These are phyloP conservation scores for Crenuchus spilurus DNA, from an alignment of 2,797 vertebrate species.

Conservation along the genomic window DNA sequence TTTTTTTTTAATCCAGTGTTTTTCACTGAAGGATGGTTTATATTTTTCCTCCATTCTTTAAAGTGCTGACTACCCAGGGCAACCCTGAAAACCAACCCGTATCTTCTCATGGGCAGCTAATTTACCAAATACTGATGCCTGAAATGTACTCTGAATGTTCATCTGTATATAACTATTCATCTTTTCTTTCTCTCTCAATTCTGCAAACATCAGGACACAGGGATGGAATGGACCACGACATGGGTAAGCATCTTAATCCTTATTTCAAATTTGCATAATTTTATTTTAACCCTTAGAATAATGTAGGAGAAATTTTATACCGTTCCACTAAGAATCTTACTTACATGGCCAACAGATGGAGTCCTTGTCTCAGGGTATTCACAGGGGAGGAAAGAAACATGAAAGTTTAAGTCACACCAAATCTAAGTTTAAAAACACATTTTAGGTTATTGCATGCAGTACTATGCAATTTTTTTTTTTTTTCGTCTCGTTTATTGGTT, in stretches of 20 bases:
- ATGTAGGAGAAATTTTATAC: no score
- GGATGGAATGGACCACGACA: slow-evolving; percentile 89
- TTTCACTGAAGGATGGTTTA: slow-evolving; percentile 36
- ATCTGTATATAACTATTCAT: slow-evolving; percentile 61
- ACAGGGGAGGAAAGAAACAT: no score
- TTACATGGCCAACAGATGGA: no score
- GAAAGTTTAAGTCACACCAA: no score
- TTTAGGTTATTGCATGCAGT: no score
- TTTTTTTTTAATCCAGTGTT: slow-evolving; percentile 19
- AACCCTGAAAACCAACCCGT: slow-evolving; percentile 33
- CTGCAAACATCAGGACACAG: slow-evolving; percentile 85
- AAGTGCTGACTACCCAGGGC: slow-evolving; percentile 8
- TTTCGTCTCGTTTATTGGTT: no score
- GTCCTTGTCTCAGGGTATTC: no score
- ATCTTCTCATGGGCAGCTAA: slow-evolving; percentile 6
- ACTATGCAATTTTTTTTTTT: no score
- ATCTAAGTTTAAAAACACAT: no score
- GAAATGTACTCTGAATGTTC: slow-evolving; percentile 39
- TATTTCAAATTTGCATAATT: neutral
- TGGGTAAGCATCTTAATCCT: slow-evolving; percentile 80
- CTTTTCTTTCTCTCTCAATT: slow-evolving; percentile 55
- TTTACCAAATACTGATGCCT: slow-evolving; percentile 60
- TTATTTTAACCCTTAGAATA: neutral
- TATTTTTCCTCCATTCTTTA: neutral
- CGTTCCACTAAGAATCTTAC: no score